These are phyloP conservation scores for Climacteris rufus DNA, from an alignment of 2,113 vertebrate genomes.

Conservation along the genomic window DNA sequence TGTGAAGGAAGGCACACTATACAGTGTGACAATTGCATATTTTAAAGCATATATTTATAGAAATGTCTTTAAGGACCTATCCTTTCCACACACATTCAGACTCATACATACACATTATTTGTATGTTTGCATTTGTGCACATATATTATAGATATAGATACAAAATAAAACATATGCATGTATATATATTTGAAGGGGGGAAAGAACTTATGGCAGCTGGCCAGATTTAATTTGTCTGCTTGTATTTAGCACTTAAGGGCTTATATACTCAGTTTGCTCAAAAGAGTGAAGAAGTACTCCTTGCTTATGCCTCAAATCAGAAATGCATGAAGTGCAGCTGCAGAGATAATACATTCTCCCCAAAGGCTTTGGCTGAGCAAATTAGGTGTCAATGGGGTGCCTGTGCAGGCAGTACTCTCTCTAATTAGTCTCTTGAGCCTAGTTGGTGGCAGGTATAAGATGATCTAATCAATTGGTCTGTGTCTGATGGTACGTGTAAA, in stretches of 20 bases:
- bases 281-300: conserved; percentile 73
- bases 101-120: neutral
- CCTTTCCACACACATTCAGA: neutral
- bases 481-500: conserved; percentile 80
- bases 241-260: conserved; percentile 74
- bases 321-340: conserved; percentile 84
- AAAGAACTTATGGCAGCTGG: conserved; percentile 39
- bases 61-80: neutral
- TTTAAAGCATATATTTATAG: neutral
- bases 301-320: conserved; percentile 79
- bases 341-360: conserved; percentile 86
- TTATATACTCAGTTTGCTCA: conserved; percentile 74
- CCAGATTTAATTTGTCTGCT: conserved; percentile 72
- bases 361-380: conserved; percentile 86
- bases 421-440: conserved; percentile 90
- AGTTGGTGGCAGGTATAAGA: conserved; percentile 83
- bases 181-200: neutral
- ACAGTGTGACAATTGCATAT: neutral
- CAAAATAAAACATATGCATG: neutral
- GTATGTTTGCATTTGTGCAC: neutral
- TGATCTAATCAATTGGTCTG: conserved; percentile 88
- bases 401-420: conserved; percentile 82
- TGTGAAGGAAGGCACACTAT: neutral
- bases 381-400: conserved; percentile 89
- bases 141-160: neutral